A percentile compares a stretch with the other conserved stretches of the same genome.
These are phyloP conservation scores for Sebastes minor DNA, from an alignment of 2,797 vertebrate genomes.

Conservation along the genomic window DNA sequence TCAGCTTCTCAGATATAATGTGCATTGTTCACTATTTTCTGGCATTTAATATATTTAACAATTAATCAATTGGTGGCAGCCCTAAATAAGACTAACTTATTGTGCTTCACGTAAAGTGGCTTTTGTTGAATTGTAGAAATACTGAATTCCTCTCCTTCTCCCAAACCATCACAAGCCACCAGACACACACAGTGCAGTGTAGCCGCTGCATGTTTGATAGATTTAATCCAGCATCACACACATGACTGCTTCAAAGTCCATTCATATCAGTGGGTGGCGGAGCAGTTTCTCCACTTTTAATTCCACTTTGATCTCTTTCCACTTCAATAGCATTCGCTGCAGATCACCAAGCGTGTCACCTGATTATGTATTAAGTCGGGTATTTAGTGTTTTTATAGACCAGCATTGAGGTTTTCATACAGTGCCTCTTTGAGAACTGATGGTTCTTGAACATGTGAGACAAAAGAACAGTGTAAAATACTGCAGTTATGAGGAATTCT, in stretches of 20 bases:
- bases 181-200: not conserved
- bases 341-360: constrained; percentile 18
- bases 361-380: constrained; percentile 11
- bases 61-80: not conserved
- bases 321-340: constrained; percentile 28
- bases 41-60: too few relatives aligned
- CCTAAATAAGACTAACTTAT: not conserved
- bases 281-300: constrained; percentile 26
- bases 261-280: constrained; percentile 39
- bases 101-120: too few relatives aligned
- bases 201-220: not conserved
- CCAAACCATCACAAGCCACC: not conserved
- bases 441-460: not conserved
- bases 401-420: not conserved
- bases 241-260: constrained; percentile 36
- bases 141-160: not conserved
- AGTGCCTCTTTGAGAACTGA: constrained; percentile 1
- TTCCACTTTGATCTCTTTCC: constrained; percentile 51
- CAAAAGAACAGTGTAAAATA: not conserved
- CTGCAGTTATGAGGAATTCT: not conserved
- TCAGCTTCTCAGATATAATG: too few relatives aligned
- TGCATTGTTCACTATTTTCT: not conserved
- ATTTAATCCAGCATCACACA: constrained; percentile 29
- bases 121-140: not conserved
- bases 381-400: not conserved